Base-by-base conservation (phyloP, 2,888 invertebrate species). In the Tetragnatha montana region DNA sequence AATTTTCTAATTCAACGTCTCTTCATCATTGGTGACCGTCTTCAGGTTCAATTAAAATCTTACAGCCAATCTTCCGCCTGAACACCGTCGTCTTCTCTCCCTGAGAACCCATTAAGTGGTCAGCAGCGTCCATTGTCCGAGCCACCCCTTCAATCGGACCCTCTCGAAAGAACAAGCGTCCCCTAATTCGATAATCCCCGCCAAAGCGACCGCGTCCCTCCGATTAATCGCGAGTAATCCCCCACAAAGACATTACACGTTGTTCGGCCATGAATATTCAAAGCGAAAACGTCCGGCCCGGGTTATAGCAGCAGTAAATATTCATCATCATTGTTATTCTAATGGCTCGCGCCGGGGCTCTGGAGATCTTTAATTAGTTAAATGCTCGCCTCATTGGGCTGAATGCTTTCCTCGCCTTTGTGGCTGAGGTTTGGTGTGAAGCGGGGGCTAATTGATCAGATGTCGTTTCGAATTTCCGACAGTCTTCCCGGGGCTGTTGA, bases 321-420 rank as follows among this genome's bases (percentile, higher is more conserved):
- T 88, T 88, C 81, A 88, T 88, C 87, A 82, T 88, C 87, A 82
- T 88, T 88, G 87, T 88, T 88, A 88, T 88, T 88, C 87, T 88
- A 82, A 88, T 88, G 76, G 76, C 82, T 50, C 82, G 87, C 76
- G 81, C 60, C 35, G 51, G 35, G 82, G 87, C 87, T 82, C 82
- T 88, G 81, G 76, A 81, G 87, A 78, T 82, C 81, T 88, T 88
- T 88, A 88, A 88, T 88, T 88, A 88, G 81, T 82, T 82, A 79
- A 88, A 88, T 88, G 81, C 69, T 51, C 49, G 73, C 47, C 70
- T 71, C 74, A 71, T 74, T 80, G 86, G 80, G 49, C 73, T 19
- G 22, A 50, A 81, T 8, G 14, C 35, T 35, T 35, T 35, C 35
- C 35, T 35, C 35, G 35, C 35, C 35, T 60, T 60, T 8, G 60